Evolutionary conservation across 2,888 invertebrate species (phyloP).

Genomic region (Lasiommata megera): DNA sequence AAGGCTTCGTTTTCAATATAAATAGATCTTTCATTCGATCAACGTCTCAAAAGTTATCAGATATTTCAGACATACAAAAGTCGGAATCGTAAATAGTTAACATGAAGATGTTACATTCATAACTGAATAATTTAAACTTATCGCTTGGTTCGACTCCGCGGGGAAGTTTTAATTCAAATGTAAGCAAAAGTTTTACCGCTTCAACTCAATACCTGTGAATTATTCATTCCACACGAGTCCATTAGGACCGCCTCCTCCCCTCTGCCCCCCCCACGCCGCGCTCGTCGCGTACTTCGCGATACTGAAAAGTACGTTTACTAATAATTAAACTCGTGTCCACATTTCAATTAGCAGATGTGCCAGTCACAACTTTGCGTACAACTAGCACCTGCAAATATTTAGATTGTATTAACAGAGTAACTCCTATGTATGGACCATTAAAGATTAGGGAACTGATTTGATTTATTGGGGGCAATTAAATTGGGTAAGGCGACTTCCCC

Average conservation of each 20-base stretch:
- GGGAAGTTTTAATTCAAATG: slow-evolving; percentile 11
- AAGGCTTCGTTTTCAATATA: too few species aligned
- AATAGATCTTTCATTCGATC: neutral
- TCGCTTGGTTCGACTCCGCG: neutral
- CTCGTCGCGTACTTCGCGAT: neutral
- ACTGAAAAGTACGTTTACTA: slow-evolving; percentile 10
- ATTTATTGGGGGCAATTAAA: too few species aligned
- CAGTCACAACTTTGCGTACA: neutral
- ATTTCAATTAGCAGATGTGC: slow-evolving; percentile 6
- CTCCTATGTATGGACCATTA: too few species aligned
- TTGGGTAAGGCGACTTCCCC: too few species aligned
- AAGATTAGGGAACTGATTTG: too few species aligned
- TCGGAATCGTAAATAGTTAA: neutral
- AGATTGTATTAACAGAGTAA: too few species aligned
- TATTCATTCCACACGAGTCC: slow-evolving; percentile 17
- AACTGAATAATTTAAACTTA: slow-evolving; percentile 6
- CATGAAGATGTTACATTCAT: neutral
- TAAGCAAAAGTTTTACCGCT: slow-evolving; percentile 14
- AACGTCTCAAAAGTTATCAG: neutral
- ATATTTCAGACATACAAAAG: neutral
- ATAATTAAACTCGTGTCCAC: slow-evolving; percentile 10
- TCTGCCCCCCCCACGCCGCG: neutral
- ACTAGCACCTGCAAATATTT: neutral
- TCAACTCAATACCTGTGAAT: slow-evolving; percentile 15
- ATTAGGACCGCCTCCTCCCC: slow-evolving; percentile 1